Evolutionary conservation across 2,888 invertebrate genomes (phyloP).

Genomic region (Molorchus minor): DNA sequence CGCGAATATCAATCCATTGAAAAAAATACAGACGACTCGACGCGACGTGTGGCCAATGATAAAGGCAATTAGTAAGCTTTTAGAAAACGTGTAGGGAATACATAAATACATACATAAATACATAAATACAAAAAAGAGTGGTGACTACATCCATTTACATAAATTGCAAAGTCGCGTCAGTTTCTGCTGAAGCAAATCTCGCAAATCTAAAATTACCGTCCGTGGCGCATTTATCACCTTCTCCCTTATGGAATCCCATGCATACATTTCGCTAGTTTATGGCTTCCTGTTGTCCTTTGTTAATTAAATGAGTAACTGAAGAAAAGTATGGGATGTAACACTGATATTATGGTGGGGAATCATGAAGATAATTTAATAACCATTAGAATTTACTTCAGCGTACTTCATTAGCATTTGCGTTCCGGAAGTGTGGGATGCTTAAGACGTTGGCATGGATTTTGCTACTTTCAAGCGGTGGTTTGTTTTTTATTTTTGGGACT

Average conservation of each 20-base stretch:
- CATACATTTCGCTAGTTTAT: conserved; percentile 25
- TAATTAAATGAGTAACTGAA: conserved; percentile 20
- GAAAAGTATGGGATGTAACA: conserved; percentile 17
- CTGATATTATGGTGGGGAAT: conserved; percentile 16
- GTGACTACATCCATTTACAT: neutral
- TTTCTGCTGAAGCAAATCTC: too few relatives aligned
- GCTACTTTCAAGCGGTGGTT: neutral
- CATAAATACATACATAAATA: too few relatives aligned
- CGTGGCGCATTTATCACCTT: too few relatives aligned
- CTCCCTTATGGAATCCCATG: too few relatives aligned
- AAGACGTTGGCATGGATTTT: neutral
- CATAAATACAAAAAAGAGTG: too few relatives aligned
- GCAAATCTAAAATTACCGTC: too few relatives aligned
- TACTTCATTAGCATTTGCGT: conserved; percentile 13
- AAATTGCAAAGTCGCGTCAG: conserved; percentile 1
- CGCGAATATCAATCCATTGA: too few relatives aligned
- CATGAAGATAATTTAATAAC: conserved; percentile 15
- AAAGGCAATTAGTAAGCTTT: too few relatives aligned
- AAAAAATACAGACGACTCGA: too few relatives aligned
- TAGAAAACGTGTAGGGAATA: neutral
- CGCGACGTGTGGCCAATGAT: too few relatives aligned
- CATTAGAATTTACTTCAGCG: conserved; percentile 19
- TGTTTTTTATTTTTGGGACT: neutral
- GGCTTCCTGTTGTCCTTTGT: conserved; percentile 23
- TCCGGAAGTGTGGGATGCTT: neutral